phyloP scores from a whole-genome alignment of 2,797 vertebrate genomes.

The Phrynocephalus vlangalii region DNA sequence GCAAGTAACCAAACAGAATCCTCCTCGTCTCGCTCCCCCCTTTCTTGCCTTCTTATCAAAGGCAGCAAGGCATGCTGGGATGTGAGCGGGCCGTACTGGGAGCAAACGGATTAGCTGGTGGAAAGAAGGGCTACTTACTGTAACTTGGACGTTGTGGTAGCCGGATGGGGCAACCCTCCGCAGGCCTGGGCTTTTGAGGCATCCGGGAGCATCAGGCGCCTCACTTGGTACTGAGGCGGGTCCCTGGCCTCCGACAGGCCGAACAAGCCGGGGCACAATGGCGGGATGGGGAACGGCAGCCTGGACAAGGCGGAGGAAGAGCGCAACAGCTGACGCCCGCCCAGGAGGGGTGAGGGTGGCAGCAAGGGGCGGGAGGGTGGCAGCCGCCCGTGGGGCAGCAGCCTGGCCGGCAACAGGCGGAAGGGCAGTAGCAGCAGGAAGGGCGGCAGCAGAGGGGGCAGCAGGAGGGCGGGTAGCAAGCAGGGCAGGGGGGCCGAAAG shows the following conservation, averaged over 20 bases:
- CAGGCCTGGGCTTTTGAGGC: background rate
- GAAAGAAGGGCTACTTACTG: conserved; percentile 8
- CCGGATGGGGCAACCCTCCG: background rate
- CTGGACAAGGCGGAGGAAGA: conserved; percentile 3
- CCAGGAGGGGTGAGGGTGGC: background rate
- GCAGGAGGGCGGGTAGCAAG: conserved; percentile 23
- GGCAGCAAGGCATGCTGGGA: conserved; percentile 20
- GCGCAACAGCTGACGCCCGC: background rate
- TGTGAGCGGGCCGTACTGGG: background rate
- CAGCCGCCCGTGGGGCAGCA: background rate
- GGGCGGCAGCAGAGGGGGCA: conserved; percentile 12
- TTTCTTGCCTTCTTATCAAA: background rate
- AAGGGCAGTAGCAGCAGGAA: conserved; percentile 10
- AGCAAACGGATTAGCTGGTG: background rate
- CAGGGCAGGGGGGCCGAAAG: background rate
- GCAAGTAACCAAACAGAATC: background rate
- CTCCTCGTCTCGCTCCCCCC: background rate
- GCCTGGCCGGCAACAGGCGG: background rate
- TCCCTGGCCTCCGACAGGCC: conserved; percentile 17
- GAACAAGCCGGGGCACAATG: background rate
- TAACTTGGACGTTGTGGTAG: background rate
- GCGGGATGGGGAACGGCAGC: background rate
- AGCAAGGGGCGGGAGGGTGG: background rate
- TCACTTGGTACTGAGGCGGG: conserved; percentile 33
- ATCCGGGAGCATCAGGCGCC: background rate